Percentiles rank a stretch among this genome's conserved stretches.
Evolutionary conservation across 2,888 invertebrate genomes (phyloP).

Genomic region (Melanophora roralis): DNA sequence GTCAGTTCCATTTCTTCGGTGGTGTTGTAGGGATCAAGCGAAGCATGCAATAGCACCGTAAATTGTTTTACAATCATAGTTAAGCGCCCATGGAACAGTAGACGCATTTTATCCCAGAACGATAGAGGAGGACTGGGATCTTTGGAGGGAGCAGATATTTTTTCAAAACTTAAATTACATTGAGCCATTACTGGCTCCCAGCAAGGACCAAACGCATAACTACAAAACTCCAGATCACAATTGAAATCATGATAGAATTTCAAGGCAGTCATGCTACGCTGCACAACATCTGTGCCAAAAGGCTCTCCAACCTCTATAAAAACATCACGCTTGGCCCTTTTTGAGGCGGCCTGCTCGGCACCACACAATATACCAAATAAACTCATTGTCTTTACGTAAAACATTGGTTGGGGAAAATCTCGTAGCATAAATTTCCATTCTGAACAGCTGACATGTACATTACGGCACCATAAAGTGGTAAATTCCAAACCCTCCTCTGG

Average conservation of each 20-base stretch:
- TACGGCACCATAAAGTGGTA: conserved; percentile 94
- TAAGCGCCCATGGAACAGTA: conserved; percentile 94
- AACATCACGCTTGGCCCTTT: conserved; percentile 78
- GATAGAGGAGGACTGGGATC: conserved; percentile 96
- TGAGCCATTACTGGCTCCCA: conserved; percentile 92
- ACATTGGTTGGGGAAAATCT: conserved; percentile 96
- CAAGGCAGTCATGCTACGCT: conserved; percentile 94
- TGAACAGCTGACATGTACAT: conserved; percentile 87
- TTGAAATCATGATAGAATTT: conserved; percentile 99
- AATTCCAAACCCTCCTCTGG: conserved; percentile 93
- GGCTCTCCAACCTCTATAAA: conserved; percentile 87
- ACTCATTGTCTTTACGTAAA: conserved; percentile 88
- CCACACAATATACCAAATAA: conserved; percentile 94
- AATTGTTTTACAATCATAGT: conserved; percentile 92
- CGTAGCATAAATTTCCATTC: conserved; percentile 93
- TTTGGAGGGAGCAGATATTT: conserved; percentile 89
- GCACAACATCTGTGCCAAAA: conserved; percentile 88
- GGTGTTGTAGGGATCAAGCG: conserved; percentile 98
- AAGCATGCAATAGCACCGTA: conserved; percentile 95
- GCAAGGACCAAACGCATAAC: conserved; percentile 98
- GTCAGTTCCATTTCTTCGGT: conserved; percentile 99
- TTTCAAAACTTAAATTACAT: conserved; percentile 85
- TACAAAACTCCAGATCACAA: conserved; percentile 92
- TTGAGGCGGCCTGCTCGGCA: conserved; percentile 90
- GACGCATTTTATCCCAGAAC: conserved; percentile 98